A percentile compares a stretch with the other conserved stretches of the same genome.
Conservation (phyloP, 2,797 vertebrate species). For the Micropoecilia bifurca region DNA sequence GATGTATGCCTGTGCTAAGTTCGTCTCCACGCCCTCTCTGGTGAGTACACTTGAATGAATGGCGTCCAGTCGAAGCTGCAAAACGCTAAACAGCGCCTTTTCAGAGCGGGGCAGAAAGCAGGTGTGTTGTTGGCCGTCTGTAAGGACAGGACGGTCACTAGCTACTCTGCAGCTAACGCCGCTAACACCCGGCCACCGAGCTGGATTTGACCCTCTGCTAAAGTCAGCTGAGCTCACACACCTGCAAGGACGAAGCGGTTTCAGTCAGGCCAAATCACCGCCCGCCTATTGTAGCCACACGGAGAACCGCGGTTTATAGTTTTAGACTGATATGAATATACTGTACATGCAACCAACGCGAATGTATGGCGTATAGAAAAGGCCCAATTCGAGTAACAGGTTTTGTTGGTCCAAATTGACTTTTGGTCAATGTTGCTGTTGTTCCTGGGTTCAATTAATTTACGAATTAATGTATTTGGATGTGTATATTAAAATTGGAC, state of each 20-base stretch:
- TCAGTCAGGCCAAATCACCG: neutral
- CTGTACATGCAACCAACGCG: neutral
- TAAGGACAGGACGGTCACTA: neutral
- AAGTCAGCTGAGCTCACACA: slow-evolving; percentile 38
- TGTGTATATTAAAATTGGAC: too few relatives aligned
- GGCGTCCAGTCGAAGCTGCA: neutral
- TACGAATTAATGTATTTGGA: neutral
- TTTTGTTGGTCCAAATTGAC: neutral
- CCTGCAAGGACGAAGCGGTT: slow-evolving; percentile 57
- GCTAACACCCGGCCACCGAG: slow-evolving; percentile 7
- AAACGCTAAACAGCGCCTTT: neutral
- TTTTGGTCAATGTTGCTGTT: neutral
- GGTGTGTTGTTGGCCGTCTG: neutral
- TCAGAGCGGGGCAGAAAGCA: neutral
- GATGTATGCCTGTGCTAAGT: slow-evolving; percentile 85
- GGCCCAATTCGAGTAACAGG: neutral
- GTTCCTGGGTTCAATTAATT: neutral
- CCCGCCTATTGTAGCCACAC: neutral
- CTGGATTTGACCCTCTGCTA: slow-evolving; percentile 53
- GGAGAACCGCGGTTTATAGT: neutral
- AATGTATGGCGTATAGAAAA: neutral
- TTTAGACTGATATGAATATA: accelerated
- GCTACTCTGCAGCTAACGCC: slow-evolving; percentile 1
- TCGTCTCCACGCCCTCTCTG: slow-evolving; percentile 85
- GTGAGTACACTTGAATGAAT: slow-evolving; percentile 74